Evolutionary conservation across 2,797 vertebrate genomes (phyloP), one percentile per base, ranked within the genome.

Genomic region (Heteromormyrus szaboi): DNA sequence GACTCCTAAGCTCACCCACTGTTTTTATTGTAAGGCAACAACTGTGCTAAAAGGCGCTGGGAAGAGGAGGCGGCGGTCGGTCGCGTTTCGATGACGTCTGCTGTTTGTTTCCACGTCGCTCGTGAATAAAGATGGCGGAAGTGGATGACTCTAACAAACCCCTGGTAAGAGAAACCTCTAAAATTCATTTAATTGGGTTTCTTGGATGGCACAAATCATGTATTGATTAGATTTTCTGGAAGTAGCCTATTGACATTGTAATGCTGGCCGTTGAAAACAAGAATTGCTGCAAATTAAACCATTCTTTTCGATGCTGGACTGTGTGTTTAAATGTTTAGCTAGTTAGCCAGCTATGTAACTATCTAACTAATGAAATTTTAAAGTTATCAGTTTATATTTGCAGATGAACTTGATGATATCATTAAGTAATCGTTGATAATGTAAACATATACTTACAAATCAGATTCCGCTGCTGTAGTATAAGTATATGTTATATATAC

Each of bases 51-150:
- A 41, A 81, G 76, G 76, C 76, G 17, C 41, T 17, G 41, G 17
- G 41, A 44, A 46, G 33, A 46, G 41, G 2, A 81, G 76, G 17
- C 76, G 76, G 76, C 19, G 76, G 41, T 46, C 44, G 14, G 88
- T 89, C 88, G 84, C 50, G 5, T 86, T 44, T 46, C 76, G 85
- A 89, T 89, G 84, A 89, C 88, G 88, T 89, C 1, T 25, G 25
- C 41, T 89, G 62, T 87, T 89, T 89, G 84, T 56, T 68, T 89
- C 84, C 88, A 89, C 88, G 84, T 86, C 33, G 65, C 56, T 44
- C 44, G 68, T 85, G 72, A 44, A 56, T 86, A 84, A 95, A 94
- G 79, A 97, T 96, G 96, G 95, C 96, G 93, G 94, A 95, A 89
- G 91, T 90, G 29, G 95, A 95, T 7, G 96, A 96, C 83, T 89